These are phyloP conservation scores for Paradisaea rubra DNA, from an alignment of 2,113 vertebrate species.

Conservation along the genomic window DNA sequence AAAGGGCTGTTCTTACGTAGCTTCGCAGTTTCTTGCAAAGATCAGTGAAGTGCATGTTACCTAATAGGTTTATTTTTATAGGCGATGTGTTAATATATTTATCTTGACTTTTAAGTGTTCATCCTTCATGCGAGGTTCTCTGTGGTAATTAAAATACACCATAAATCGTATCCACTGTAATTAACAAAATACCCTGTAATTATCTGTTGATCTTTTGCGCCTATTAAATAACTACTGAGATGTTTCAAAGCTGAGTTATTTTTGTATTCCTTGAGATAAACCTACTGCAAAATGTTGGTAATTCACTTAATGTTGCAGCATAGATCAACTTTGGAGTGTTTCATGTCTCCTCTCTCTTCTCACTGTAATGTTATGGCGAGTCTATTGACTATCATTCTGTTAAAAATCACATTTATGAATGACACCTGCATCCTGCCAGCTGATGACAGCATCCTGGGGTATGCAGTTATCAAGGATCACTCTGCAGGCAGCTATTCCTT, in stretches of 20 bases:
- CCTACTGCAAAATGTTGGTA: neutral
- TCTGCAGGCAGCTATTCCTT: neutral
- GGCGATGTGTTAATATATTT: neutral
- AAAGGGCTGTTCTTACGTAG: neutral
- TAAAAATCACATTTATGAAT: conserved; percentile 14
- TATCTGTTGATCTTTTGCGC: conserved; percentile 33
- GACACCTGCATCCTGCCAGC: neutral
- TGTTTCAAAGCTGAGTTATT: conserved; percentile 36
- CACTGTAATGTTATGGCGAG: neutral
- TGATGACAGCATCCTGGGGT: neutral
- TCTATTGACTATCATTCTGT: neutral
- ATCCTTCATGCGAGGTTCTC: conserved; percentile 14
- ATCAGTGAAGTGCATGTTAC: neutral
- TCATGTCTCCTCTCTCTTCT: neutral
- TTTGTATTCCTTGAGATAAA: conserved; percentile 3
- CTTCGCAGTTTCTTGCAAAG: neutral
- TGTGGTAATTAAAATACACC: conserved; percentile 38
- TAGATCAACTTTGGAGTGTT: neutral
- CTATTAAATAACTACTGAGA: conserved; percentile 23
- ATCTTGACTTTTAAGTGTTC: conserved; percentile 31
- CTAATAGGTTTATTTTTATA: conserved; percentile 30
- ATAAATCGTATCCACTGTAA: conserved; percentile 30
- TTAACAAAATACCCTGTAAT: conserved; percentile 42
- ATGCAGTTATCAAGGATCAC: neutral
- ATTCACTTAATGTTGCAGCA: neutral